phyloP scores from a whole-genome alignment of 2,888 invertebrate species.

The Luperina testacea region DNA sequence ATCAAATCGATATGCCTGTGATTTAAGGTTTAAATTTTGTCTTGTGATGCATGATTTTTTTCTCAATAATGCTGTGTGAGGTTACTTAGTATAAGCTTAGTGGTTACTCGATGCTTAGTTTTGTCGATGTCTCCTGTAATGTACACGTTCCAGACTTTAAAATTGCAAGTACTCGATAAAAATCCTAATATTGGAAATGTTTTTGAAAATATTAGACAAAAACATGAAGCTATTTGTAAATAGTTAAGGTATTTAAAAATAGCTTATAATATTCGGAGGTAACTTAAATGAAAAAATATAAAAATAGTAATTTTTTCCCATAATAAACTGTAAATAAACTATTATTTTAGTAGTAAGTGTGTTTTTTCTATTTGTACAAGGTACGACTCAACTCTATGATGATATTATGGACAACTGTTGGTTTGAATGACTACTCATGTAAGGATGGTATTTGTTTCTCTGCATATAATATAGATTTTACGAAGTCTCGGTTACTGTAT shows the following conservation, averaged over 20 bases:
- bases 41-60: slow-evolving; percentile 79
- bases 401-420: slow-evolving; percentile 23
- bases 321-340: slow-evolving; percentile 88
- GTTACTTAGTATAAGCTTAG: slow-evolving; percentile 77
- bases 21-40: slow-evolving; percentile 84
- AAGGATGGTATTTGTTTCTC: slow-evolving; percentile 43
- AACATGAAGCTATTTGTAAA: slow-evolving; percentile 85
- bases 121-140: slow-evolving; percentile 70
- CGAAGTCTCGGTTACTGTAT: slow-evolving; percentile 40
- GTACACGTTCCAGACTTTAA: slow-evolving; percentile 69
- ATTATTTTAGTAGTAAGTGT: slow-evolving; percentile 85
- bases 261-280: slow-evolving; percentile 83
- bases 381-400: slow-evolving; percentile 33
- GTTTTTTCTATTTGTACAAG: slow-evolving; percentile 71
- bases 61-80: slow-evolving; percentile 73
- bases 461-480: slow-evolving; percentile 21
- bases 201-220: slow-evolving; percentile 58
- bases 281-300: slow-evolving; percentile 78
- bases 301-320: slow-evolving; percentile 87
- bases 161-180: slow-evolving; percentile 65
- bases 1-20: slow-evolving; percentile 84
- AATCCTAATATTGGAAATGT: slow-evolving; percentile 50
- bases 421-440: slow-evolving; percentile 40
- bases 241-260: slow-evolving; percentile 83
- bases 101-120: slow-evolving; percentile 71